A percentile compares a stretch with the other conserved stretches of the same genome.
These are phyloP conservation scores for Drosophila sturtevanti DNA, from an alignment of 1,140 invertebrate species.

Conservation along the genomic window DNA sequence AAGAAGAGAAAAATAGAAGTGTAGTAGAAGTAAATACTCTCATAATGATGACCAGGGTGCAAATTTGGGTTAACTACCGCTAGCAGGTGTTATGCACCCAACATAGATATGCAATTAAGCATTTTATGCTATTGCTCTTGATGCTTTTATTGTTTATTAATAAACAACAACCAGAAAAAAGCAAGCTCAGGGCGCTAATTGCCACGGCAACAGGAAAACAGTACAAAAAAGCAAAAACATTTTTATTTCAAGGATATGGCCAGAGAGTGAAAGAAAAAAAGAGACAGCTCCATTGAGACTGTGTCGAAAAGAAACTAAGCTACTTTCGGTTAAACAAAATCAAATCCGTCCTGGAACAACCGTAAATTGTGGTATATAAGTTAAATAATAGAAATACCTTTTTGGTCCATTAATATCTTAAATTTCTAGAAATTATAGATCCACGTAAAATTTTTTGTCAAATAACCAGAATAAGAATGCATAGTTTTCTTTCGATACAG, in stretches of 20 bases:
- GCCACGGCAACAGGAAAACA: slow-evolving; percentile 58
- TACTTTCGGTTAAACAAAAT: neutral
- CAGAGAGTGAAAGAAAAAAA: neutral
- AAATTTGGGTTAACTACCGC: slow-evolving; percentile 3
- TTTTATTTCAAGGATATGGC: neutral
- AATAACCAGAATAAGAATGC: neutral
- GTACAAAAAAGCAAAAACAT: neutral
- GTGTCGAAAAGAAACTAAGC: neutral
- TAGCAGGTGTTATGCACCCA: slow-evolving; percentile 4
- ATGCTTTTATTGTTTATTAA: slow-evolving; percentile 77
- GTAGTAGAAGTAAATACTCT: slow-evolving; percentile 32
- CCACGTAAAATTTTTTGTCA: neutral
- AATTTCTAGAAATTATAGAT: neutral
- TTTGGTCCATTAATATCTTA: too few relatives aligned
- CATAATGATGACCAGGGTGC: slow-evolving; percentile 44
- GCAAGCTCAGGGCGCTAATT: slow-evolving; percentile 53
- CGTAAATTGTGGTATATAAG: too few relatives aligned
- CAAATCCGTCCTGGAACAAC: neutral
- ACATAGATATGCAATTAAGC: slow-evolving; percentile 59
- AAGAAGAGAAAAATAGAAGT: neutral
- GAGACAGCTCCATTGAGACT: slow-evolving; percentile 13
- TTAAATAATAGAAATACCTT: too few relatives aligned
- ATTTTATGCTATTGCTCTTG: slow-evolving; percentile 38
- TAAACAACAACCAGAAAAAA: slow-evolving; percentile 70
- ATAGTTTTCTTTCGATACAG: neutral